phyloP scores from a whole-genome alignment of 2,888 invertebrate species.

The Punctoribates punctum region DNA sequence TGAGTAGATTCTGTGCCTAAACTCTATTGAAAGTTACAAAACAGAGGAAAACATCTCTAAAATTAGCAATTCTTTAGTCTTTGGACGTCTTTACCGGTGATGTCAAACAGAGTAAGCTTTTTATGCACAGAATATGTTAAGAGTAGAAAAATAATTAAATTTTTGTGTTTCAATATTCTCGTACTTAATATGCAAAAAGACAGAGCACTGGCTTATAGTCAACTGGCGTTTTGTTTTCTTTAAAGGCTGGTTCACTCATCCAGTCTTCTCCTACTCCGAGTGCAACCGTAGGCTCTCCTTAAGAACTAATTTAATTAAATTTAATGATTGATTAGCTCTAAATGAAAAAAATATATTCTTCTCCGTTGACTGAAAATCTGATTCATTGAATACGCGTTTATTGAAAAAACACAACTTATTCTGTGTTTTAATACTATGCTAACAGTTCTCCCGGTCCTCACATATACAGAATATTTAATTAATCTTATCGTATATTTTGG shows the following conservation, averaged over 20 bases:
- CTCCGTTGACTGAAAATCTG: neutral
- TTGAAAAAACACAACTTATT: neutral
- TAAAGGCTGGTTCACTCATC: conserved; percentile 1
- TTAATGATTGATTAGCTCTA: conserved; percentile 23
- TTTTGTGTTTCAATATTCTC: neutral
- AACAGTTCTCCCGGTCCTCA: neutral
- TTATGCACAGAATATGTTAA: neutral
- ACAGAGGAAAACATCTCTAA: neutral
- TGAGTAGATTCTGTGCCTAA: neutral
- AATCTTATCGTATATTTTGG: conserved; percentile 18
- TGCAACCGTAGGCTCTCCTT: neutral
- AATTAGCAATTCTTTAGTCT: neutral
- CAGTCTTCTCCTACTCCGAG: neutral
- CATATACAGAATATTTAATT: neutral
- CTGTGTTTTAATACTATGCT: no score
- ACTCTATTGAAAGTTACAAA: neutral
- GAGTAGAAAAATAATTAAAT: conserved; percentile 11
- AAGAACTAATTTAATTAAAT: conserved; percentile 29
- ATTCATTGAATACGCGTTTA: neutral
- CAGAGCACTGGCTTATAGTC: neutral
- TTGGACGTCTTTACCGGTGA: neutral
- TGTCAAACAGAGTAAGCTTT: neutral
- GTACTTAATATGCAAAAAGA: neutral
- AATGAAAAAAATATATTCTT: conserved; percentile 4
- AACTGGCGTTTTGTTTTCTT: neutral